Evolutionary conservation across 2,888 invertebrate genomes (phyloP), one percentile per base, ranked within the genome.

Genomic region (Axea sp.): DNA sequence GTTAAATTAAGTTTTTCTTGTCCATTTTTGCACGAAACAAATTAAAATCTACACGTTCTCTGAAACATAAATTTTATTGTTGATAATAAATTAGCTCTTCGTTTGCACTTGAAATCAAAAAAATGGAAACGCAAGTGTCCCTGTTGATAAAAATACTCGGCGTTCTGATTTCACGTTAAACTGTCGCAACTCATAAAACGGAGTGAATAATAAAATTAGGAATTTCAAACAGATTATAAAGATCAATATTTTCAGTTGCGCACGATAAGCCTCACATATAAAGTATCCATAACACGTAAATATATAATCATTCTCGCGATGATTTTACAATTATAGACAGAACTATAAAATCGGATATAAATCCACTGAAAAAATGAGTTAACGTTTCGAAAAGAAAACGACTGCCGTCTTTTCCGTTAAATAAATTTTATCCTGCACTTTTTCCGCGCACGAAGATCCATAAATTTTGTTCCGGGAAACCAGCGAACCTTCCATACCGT

Each of bases 141-240:
- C 43, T 1, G 31, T 19, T 26, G 22, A 67, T 67, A 49, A 43
- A 68, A 43, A 60, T 59, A 37, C 28, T 35, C 43, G 31, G 14
- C 39, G 47, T 35, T 45, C 49, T 53, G 59, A 68, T 53, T 68
- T 53, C 35, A 17, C 30, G 30, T 49, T 53, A 51, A 51, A 60
- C 59, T 68, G 51, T 53, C 43, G 30, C 26, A 60, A 57, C 51
- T 37, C 60, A 39, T 69, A 69, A 69, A 69, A 59, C 39, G 39
- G 7, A 12, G 31, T 28, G 22, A 59, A 59, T 69, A 69, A 69
- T 69, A 69, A 69, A 69, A 69, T 28, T 22, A 11, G 68, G 68
- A 69, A 69, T 69, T 60, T 60, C 53, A 51, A 53, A 35, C 59
- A 37, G 60, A 60, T 53, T 60, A 49, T 57, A 60, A 69, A 59